Percentiles rank a stretch among this genome's conserved stretches.
phyloP scores from a whole-genome alignment of 92 coral and sea anemone species.

The Hydrozoanthus gracilis region DNA sequence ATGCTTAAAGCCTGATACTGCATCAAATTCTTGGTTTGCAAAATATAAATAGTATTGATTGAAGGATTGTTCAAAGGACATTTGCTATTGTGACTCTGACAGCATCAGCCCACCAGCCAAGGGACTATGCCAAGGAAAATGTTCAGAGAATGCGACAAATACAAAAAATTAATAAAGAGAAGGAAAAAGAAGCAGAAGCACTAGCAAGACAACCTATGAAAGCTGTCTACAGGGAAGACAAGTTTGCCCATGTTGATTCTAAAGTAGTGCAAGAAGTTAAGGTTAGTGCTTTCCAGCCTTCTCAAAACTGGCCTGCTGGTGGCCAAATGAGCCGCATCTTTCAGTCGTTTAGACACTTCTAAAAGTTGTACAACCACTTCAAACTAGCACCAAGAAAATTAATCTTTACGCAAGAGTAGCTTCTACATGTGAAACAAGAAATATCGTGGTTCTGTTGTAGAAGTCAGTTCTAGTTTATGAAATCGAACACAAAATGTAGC shows the following conservation, averaged over 20 bases:
- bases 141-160: conserved; percentile 86
- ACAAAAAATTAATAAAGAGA: conserved; percentile 87
- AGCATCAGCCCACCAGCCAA: conserved; percentile 80
- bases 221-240: conserved; percentile 91
- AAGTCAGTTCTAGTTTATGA: no score
- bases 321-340: no score
- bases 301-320: no score
- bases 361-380: no score
- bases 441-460: no score
- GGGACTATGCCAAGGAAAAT: conserved; percentile 92
- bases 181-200: conserved; percentile 69
- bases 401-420: no score
- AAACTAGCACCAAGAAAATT: no score
- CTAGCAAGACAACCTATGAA: conserved; percentile 75
- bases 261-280: conserved; percentile 90
- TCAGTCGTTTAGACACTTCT: no score
- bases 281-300: conserved; percentile 49
- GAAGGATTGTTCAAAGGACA: neutral
- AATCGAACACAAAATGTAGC: no score
- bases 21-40: no score
- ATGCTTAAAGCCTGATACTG: no score
- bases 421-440: no score
- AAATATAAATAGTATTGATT: neutral
- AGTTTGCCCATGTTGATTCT: conserved; percentile 97
- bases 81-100: neutral